A percentile compares a stretch with the other conserved stretches of the same genome.
Conservation (phyloP, 2,113 vertebrate species). For the Bambusicola thoracicus region DNA sequence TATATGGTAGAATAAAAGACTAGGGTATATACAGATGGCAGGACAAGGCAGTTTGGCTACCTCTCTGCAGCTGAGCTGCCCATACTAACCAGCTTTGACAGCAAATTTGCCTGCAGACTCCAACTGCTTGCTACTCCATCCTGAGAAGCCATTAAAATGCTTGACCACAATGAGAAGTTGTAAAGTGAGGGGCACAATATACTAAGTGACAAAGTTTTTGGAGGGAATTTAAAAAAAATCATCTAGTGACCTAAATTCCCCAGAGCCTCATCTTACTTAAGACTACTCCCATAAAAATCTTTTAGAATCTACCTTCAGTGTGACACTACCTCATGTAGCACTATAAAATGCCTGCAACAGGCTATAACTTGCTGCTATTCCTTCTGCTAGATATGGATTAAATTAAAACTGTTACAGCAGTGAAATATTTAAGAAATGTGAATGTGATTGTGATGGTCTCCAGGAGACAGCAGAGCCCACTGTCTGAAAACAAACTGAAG, state of each 20-base stretch:
- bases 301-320: background rate
- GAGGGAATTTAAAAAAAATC: background rate
- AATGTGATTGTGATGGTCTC: background rate
- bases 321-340: background rate
- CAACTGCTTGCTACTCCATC: background rate
- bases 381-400: background rate
- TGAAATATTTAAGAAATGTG: background rate
- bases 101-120: background rate
- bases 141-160: background rate
- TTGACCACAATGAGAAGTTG: background rate
- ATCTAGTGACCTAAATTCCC: background rate
- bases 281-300: background rate
- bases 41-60: background rate
- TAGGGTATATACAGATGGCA: background rate
- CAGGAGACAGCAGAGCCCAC: background rate
- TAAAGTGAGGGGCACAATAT: background rate
- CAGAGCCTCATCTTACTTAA: background rate
- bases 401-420: background rate
- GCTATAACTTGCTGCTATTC: background rate
- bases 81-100: background rate
- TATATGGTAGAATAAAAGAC: background rate
- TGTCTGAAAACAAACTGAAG: constrained; percentile 9
- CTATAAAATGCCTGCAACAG: background rate
- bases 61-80: background rate
- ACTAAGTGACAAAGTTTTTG: background rate